Percentiles rank a stretch among this genome's conserved stretches.
Conservation (phyloP, 2,113 vertebrate genomes). For the Tiliqua scincoides region DNA sequence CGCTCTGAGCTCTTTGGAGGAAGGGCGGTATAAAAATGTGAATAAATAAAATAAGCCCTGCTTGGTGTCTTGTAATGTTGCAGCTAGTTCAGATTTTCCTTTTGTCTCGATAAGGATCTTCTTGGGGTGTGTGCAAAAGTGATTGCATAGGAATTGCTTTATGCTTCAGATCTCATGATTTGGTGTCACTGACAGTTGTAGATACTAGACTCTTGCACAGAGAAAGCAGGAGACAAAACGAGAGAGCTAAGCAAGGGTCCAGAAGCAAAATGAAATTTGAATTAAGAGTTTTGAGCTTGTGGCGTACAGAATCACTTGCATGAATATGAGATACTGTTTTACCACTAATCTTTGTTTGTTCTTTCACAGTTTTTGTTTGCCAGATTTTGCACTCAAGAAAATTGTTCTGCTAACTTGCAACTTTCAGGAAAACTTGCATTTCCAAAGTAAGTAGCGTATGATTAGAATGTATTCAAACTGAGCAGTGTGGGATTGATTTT, state of each 20-base stretch:
- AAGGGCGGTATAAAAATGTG: too few relatives aligned
- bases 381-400: conserved; percentile 86
- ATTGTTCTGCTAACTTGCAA: conserved; percentile 92
- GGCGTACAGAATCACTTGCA: neutral
- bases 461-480: too few relatives aligned
- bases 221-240: too few relatives aligned
- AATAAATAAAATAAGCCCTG: too few relatives aligned
- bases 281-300: neutral
- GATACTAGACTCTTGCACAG: neutral
- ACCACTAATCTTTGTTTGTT: conserved; percentile 25
- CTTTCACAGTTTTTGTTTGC: conserved; percentile 86
- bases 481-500: too few relatives aligned
- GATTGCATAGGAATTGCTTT: neutral
- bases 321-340: conserved; percentile 6
- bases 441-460: conserved; percentile 84
- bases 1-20: too few relatives aligned
- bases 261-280: too few relatives aligned
- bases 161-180: neutral
- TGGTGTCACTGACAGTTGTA: neutral
- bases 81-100: neutral
- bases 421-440: conserved; percentile 84
- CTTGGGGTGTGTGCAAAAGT: neutral
- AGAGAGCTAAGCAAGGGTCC: neutral
- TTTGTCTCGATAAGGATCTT: neutral
- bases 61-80: neutral